Base-by-base conservation (phyloP, 2,113 vertebrate genomes). In the Hemicordylus capensis region DNA sequence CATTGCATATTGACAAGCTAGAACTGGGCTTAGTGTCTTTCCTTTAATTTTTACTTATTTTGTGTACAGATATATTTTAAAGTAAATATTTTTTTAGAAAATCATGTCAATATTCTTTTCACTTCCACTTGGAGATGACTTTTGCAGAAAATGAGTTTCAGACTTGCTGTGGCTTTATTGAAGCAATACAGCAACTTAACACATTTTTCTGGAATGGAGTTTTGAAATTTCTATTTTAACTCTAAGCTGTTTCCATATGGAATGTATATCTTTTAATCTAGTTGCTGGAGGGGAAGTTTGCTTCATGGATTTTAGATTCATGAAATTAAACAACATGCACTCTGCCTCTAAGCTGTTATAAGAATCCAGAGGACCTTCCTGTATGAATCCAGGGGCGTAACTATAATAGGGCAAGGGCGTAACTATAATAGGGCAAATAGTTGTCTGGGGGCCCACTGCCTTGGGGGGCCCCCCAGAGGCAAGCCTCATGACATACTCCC, bases 201-300 rank as follows among this genome's bases (percentile, higher is more conserved):
- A 69, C 22, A 54, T 89, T 93, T 89, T n/a, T 90, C 70, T 89
- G 83, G 85, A 87, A 84, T 11, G 78, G 34, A 64, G 70, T 87
- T 91, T 90, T 85, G 87, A 89, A 84, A 69, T 84, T 20, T 64
- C 56, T 61, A 42, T 66, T 69, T 72, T 91, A 84, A 72, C 7
- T 85, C 70, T 56, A 39, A 81, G 76, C 74, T 92, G 86, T 87
- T 90, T 17, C 83, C 83, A 56, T 39, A 79, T 22, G 56, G 81
- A 86, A 76, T 79, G 75, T 44, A 10, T 87, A 67, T 67, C 51
- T 84, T 56, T 70, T 92, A 89, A 88, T 87, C 76, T 74, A 74
- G 58, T 74, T 85, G 6, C 87, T 91, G 80, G 86, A 4, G 0
- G 83, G 70, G 39, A 6, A 0, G 0, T 64, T 86, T 72, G 54